Percentiles rank a stretch among this genome's conserved stretches.
These are phyloP conservation scores for Calephelis nemesis DNA, from an alignment of 1,140 invertebrate genomes.

Conservation along the genomic window DNA sequence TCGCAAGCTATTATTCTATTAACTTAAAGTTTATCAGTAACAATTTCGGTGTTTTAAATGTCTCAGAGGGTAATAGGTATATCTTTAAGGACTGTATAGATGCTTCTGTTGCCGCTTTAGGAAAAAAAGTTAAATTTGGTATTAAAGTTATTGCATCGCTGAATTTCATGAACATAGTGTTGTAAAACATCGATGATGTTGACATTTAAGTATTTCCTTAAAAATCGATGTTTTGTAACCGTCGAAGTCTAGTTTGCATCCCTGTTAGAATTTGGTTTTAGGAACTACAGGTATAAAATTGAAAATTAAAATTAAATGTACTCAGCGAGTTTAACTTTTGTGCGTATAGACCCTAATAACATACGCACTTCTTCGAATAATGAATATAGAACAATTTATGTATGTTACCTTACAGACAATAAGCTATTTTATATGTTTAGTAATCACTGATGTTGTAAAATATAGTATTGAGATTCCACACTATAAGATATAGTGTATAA, in stretches of 20 bases:
- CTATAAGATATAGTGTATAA: conserved; percentile 3
- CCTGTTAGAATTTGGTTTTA: neutral
- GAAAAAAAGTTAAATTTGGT: no score
- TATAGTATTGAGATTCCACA: conserved; percentile 12
- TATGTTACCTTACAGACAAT: conserved; percentile 62
- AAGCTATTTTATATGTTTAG: conserved; percentile 58
- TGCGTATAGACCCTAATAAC: neutral
- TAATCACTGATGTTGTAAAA: neutral
- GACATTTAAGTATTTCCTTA: neutral
- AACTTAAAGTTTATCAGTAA: no score
- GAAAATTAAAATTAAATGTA: no score
- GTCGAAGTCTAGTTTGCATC: neutral
- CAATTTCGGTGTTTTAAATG: no score
- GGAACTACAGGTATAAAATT: neutral
- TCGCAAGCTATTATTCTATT: no score
- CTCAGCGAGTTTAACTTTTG: no score
- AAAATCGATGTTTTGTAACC: neutral
- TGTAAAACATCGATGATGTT: neutral
- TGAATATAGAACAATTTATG: conserved; percentile 23
- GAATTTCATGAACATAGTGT: no score
- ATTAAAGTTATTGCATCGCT: no score
- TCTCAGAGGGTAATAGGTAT: no score
- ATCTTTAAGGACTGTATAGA: no score
- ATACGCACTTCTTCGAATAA: neutral
- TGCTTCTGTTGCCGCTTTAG: no score